Evolutionary conservation across 2,888 invertebrate genomes (phyloP), one percentile per base, ranked within the genome.

Genomic region (Drosophila yooni): DNA sequence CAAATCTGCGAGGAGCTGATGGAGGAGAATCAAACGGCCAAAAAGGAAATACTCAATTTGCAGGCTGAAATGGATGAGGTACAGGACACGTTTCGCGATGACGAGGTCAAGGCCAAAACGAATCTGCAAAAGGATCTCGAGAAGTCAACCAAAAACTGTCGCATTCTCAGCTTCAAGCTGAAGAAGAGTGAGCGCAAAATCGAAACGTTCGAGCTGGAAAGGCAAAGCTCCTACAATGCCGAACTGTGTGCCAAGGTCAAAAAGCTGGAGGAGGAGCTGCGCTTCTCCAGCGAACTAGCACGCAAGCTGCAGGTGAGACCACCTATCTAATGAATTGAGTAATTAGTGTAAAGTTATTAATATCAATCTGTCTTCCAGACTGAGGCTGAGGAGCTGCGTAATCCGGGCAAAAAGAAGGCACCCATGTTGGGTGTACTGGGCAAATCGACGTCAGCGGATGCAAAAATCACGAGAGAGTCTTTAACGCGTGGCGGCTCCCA

Each of bases 21-120:
- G 96, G 98, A 99, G 90, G 99, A 99, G 93, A 99, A 99, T 93
- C 97, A 98, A 91, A 97, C 97, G 81, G 97, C 98, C 94, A 98
- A 98, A 92, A 97, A 97, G 82, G 99, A 99, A 93, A 95, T 99
- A 62, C 94, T 97, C 40, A 98, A 98, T 90, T 94, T 99, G 90
- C 99, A 99, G 92, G 97, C 98, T 78, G 99, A 99, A 94, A 98
- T 99, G 94, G 99, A 99, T 91, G 99, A 99, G 94, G 96, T 99
- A 96, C 99, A 99, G 92, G 99, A 99, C 92, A 98, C 97, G 92
- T 98, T 98, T 93, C 95, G 97, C 94, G 99, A 99, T 92, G 99
- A 99, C 89, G 99, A 99, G 94, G 98, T 98, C 10, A 98, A 99
- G 90, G 99, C 99, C 92, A 99, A 99, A 92, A 96, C 97, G 3